These are phyloP conservation scores for Bostrychus sinensis DNA, from an alignment of 2,113 vertebrate species.

Conservation along the genomic window DNA sequence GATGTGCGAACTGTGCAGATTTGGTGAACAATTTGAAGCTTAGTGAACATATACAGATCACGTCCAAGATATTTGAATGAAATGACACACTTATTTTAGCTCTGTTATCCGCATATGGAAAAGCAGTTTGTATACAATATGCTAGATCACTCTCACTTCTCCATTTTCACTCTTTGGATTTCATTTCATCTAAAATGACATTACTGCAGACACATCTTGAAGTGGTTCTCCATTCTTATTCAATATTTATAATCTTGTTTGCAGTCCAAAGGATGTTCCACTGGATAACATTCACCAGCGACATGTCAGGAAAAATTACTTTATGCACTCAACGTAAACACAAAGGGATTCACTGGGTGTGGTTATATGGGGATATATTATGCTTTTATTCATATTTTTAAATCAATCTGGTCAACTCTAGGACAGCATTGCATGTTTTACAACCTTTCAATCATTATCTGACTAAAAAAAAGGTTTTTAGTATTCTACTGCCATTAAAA, in stretches of 20 bases:
- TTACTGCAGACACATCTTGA: background rate
- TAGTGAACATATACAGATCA: slow-evolving; percentile 1
- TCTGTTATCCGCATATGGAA: background rate
- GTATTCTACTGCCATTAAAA: too few species aligned
- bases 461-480: too few species aligned
- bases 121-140: background rate
- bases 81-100: slow-evolving; percentile 1
- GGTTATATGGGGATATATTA: too few species aligned
- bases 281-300: too few species aligned
- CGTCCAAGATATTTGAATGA: background rate
- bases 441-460: too few species aligned
- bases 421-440: too few species aligned
- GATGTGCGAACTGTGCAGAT: slow-evolving; percentile 15
- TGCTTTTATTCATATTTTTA: too few species aligned
- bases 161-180: background rate
- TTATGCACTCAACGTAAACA: too few species aligned
- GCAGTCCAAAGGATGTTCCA: background rate
- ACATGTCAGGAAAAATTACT: too few species aligned
- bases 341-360: too few species aligned
- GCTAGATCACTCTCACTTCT: background rate
- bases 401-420: too few species aligned
- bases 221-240: background rate
- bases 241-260: background rate
- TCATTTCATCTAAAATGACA: background rate
- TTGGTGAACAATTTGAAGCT: slow-evolving; percentile 8